phyloP scores from a whole-genome alignment of 1,140 invertebrate genomes.

The Drosophila navojoa region DNA sequence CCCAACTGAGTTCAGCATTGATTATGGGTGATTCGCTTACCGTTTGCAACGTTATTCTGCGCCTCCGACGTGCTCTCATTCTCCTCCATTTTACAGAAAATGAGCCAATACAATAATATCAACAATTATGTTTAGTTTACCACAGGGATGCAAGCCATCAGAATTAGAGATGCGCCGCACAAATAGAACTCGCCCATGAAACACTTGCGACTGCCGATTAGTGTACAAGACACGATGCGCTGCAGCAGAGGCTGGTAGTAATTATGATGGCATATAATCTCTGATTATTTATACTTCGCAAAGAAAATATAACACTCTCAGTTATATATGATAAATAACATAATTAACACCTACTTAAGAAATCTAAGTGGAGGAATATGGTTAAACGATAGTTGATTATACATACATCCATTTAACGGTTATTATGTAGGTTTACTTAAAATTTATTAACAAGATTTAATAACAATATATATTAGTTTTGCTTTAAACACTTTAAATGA shows the following conservation, averaged over 20 bases:
- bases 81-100: conserved; percentile 44
- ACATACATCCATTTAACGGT: background rate
- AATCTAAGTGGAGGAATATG: background rate
- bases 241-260: too few species aligned
- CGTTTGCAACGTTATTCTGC: conserved; percentile 23
- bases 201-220: background rate
- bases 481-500: background rate
- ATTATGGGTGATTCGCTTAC: conserved; percentile 9
- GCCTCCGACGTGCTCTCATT: conserved; percentile 33
- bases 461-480: background rate
- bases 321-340: too few species aligned
- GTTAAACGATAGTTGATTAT: background rate
- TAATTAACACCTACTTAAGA: background rate
- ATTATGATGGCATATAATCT: too few species aligned
- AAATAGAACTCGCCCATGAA: conserved; percentile 6
- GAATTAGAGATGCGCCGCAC: conserved; percentile 12
- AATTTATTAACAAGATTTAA: background rate
- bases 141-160: conserved; percentile 21
- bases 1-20: background rate
- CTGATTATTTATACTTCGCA: too few species aligned
- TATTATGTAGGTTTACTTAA: background rate
- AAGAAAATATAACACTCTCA: too few species aligned
- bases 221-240: background rate
- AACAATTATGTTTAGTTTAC: conserved; percentile 50
- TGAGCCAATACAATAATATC: conserved; percentile 26